Evolutionary conservation across 2,797 vertebrate genomes (phyloP).

Genomic region (Tenualosa ilisha): DNA sequence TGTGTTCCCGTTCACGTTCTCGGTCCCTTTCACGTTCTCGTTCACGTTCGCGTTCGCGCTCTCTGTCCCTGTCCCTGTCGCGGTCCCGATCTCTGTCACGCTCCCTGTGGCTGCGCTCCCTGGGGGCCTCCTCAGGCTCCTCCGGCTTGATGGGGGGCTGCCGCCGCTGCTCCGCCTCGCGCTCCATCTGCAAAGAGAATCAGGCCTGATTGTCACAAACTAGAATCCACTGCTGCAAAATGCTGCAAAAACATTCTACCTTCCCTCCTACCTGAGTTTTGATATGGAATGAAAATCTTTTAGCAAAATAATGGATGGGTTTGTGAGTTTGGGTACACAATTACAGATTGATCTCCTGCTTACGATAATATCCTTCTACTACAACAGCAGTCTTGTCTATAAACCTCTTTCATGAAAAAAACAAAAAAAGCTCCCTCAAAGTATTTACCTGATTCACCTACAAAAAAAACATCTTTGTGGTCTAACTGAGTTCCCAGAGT

Average conservation of each 20-base stretch:
- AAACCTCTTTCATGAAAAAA: not conserved
- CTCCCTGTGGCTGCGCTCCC: conserved; percentile 5
- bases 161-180: conserved; percentile 91
- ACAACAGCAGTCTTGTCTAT: not conserved
- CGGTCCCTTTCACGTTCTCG: conserved; percentile 68
- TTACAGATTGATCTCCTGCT: too few relatives aligned
- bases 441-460: not conserved
- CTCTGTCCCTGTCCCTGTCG: conserved; percentile 71
- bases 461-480: not conserved
- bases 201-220: conserved; percentile 8
- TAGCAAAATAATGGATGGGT: not conserved
- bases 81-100: not conserved
- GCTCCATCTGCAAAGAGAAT: conserved; percentile 84
- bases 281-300: not conserved
- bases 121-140: conserved; percentile 74
- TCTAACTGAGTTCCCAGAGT: not conserved
- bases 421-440: not conserved
- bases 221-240: not conserved
- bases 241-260: not conserved
- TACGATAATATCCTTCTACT: too few relatives aligned
- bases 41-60: conserved; percentile 74
- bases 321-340: too few relatives aligned
- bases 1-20: conserved; percentile 78
- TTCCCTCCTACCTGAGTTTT: not conserved
- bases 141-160: conserved; percentile 88